Evolutionary conservation across 2,797 vertebrate species (phyloP), one percentile per base, ranked within the genome.

Genomic region (Galaxias olidus): DNA sequence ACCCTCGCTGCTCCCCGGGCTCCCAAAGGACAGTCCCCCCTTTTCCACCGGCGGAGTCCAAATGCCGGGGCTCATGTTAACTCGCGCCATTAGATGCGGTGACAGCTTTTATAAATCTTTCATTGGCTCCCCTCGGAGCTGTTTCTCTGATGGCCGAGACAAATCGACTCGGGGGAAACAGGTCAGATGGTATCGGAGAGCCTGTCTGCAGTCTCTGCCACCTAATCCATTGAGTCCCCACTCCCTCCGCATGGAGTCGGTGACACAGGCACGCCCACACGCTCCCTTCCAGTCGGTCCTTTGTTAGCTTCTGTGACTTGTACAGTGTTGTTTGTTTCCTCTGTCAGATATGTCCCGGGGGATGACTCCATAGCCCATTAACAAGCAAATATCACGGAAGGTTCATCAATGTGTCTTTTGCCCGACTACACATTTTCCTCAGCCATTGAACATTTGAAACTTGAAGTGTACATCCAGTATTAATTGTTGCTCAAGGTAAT

Each of bases 51-150:
- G 71, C 59, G 55, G 73, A 70, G 66, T 69, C 66, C 68, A 66
- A 73, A 65, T 81, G 68, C 17, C 76, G 78, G 71, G 77, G 83
- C 52, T 70, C 40, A 67, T 68, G 83, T 79, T 80, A 83, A 78
- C 73, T 62, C 45, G 59, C 62, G 65, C 66, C 77, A 79, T 86
- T 80, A 83, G 73, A 78, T 72, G 68, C 81, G 76, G 80, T 82
- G 80, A 83, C 79, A 78, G 77, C 61, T 64, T 82, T 85, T 82
- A 86, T 85, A 79, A 80, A 84, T 84, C 63, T 84, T 89, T 86
- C 87, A 88, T 89, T 87, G 84, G 72, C 72, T 73, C 84, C 78
- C 75, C 75, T 77, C 68, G 69, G 72, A 77, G 78, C 70, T 69
- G 69, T 71, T 11, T 68, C 76, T 74, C 57, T 75, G 80, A 85